Evolutionary conservation across 37 sponge, comb jelly and placozoan genomes (phyloP), one percentile per base, ranked within the genome.

Genomic region (Aphrocallistes beatrix): DNA sequence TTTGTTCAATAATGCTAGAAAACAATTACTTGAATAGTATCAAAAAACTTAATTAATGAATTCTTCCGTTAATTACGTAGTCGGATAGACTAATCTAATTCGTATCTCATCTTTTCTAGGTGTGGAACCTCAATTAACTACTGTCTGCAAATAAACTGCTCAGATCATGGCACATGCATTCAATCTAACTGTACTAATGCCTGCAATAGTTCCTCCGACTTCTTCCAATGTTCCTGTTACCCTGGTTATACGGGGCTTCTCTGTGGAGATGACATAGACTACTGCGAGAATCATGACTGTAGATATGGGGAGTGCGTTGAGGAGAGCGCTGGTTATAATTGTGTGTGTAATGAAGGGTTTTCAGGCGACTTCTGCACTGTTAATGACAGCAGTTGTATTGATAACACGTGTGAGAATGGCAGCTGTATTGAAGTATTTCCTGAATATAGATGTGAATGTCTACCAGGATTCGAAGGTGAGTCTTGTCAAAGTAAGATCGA

Each of bases 341-440:
- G 83, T 82, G 6, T 19, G 45, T 82, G 83, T 82, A 23, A 40
- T 16, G 39, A 17, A 25, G 83, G 83, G 21, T 82, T 40, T 28
- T 40, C 83, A 37, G 83, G 83, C 13, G 45, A 38, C 3, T 40
- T 82, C 45, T 82, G 39, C 23, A 40, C 45, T 6, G 45, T 38
- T 82, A 60, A 60, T 60, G 75, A 60, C 28, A 60, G 75, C 75
- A 60, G 75, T 60, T 60, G 75, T 60, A 37, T 1, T 21, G 37
- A 39, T 81, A 42, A 85, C 40, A 85, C 85, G 6, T 88, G 88
- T 36, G 37, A 85, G 37, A 88, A 88, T 85, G 85, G 85, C 10
- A 60, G 17, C 34, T 60, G 75, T 60, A 13, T 60, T 60, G 39
- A 39, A 28, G 1, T 32, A 19, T 6, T 19, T 32, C 45, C 45